phyloP scores from a whole-genome alignment of 2,888 invertebrate genomes.

The Monochamus alternatus region DNA sequence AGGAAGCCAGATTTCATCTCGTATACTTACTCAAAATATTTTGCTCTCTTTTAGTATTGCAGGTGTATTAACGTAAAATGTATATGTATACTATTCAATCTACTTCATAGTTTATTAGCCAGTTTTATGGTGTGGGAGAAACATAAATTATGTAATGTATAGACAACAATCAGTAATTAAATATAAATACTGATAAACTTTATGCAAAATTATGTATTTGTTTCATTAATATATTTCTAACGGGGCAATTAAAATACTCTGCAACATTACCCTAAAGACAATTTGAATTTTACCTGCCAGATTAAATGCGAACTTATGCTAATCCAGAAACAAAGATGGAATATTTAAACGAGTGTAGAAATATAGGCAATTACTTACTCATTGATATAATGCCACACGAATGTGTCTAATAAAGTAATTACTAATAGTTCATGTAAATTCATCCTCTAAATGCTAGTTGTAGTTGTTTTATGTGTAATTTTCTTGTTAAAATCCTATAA shows the following conservation, averaged over 20 bases:
- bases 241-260: conserved; percentile 12
- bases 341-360: conserved; percentile 20
- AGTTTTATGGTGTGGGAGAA: background rate
- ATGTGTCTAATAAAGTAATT: conserved; percentile 38
- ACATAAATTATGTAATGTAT: conserved; percentile 13
- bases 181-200: conserved; percentile 13
- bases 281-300: conserved; percentile 21
- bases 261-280: conserved; percentile 28
- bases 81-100: too few species aligned
- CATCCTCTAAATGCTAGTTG: conserved; percentile 46
- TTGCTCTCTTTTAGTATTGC: too few species aligned
- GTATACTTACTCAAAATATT: too few species aligned
- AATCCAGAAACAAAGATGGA: conserved; percentile 2
- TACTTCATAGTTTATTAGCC: background rate
- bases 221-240: conserved; percentile 32
- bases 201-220: conserved; percentile 35
- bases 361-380: conserved; percentile 21
- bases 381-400: conserved; percentile 29
- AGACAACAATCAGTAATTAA: conserved; percentile 26
- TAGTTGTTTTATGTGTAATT: conserved; percentile 51
- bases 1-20: too few species aligned
- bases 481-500: conserved; percentile 51
- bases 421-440: conserved; percentile 38
- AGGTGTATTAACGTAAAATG: too few species aligned
- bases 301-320: conserved; percentile 18